Base-by-base conservation (phyloP, 2,113 vertebrate genomes). In the Junco hyemalis region DNA sequence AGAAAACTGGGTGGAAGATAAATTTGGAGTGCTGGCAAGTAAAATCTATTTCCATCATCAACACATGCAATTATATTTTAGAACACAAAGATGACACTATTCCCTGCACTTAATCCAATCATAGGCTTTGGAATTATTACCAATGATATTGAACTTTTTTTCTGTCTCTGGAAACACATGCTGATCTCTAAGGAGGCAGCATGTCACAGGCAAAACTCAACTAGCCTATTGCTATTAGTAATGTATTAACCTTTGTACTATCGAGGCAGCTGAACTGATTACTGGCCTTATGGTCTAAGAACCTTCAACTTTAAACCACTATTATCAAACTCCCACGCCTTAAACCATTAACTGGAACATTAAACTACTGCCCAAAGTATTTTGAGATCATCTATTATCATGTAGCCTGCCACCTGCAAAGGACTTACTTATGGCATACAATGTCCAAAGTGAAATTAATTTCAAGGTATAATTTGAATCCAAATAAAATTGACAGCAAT, bases 1-100 rank as follows among this genome's bases (percentile, higher is more conserved):
- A 47, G 31, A 91, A 81, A 80, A 81, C 11, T 24, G 14, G 15
- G 40, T 61, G 65, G 63, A 82, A 94, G 33, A 70, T 53, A 84
- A 72, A 94, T 59, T 83, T 44, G n/a, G 28, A 48, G 6, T 15
- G 28, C 71, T 64, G 38, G 48, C 31, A 78, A 77, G 54, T 56
- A 95, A 96, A 90, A 89, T 26, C 40, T 5, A 69, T 54, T 80
- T 95, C 59, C 72, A 88, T 48, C 38, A 81, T 53, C n/a, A 70
- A 63, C 24, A 40, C 54, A 51, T 82, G 26, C 40, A 79, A 47
- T 53, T 80, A 28, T 6, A 69, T 13, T 61, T 89, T n/a, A 82
- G 81, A 53, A 82, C 35, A 84, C 22, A 36, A 87, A 69, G 56
- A 78, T 8, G 5, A 89, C 35, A 63, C 33, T 57, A 38, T 11